Conservation (phyloP, 1,140 invertebrate genomes). For the Meloidogyne hapla region DNA sequence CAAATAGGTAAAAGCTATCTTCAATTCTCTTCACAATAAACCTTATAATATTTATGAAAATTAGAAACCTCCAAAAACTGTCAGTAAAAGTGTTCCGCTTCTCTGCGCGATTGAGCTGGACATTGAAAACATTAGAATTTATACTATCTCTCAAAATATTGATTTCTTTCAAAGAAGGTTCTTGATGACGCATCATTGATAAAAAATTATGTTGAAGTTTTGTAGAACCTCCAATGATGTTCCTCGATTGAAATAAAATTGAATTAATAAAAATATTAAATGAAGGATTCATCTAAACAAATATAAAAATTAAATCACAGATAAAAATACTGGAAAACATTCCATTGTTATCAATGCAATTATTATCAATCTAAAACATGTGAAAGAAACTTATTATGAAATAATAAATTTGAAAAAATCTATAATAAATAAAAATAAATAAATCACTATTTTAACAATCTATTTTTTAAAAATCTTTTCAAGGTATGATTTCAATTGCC, state of each 20-base stretch:
- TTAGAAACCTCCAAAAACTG: constrained; percentile 46
- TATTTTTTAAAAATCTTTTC: no score
- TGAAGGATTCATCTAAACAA: neutral
- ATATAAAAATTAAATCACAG: neutral
- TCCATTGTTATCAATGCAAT: no score
- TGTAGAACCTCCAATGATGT: neutral
- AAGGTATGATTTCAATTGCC: neutral
- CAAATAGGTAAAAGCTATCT: constrained; percentile 77
- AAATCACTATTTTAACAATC: no score
- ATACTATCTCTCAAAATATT: constrained; percentile 14
- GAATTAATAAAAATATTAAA: neutral
- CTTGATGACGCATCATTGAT: neutral
- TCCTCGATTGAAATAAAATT: neutral
- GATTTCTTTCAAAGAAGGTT: constrained; percentile 18
- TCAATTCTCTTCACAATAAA: constrained; percentile 72
- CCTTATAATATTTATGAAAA: neutral
- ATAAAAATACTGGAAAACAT: neutral
- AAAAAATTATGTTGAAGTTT: neutral
- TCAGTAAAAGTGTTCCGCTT: constrained; percentile 44
- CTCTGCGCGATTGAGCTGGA: constrained; percentile 47
- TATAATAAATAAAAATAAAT: no score
- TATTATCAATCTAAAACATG: no score
- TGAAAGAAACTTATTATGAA: no score
- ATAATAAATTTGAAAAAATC: no score
- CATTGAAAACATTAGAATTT: constrained; percentile 34